Evolutionary conservation across 2,888 invertebrate species (phyloP), one percentile per base, ranked within the genome.

Genomic region (Parthenolecanium corni): DNA sequence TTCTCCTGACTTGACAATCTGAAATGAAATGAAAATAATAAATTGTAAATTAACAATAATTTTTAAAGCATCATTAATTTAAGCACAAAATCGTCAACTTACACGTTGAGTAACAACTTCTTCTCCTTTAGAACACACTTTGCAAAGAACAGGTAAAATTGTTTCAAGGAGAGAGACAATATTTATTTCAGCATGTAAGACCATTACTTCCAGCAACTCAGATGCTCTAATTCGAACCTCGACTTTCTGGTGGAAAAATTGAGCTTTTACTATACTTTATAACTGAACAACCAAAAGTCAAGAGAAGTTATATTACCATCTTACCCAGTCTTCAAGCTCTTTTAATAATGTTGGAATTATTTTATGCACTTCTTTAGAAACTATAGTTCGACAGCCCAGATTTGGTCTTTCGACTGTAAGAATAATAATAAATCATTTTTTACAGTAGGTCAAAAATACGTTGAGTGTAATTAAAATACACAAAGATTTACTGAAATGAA

Each of bases 261-360:
- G n/a, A n/a, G n/a, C n/a, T n/a, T n/a, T n/a, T n/a, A n/a, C n/a
- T n/a, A n/a, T n/a, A n/a, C n/a, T n/a, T n/a, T n/a, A n/a, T n/a
- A n/a, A n/a, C n/a, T n/a, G n/a, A n/a, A n/a, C n/a, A n/a, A n/a
- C 1, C 36, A 46, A 18, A 57, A 23, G 14, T 51, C 25, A 62
- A 53, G 1, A 14, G 18, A 5, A 12, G 46, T 24, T 70, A 70
- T 31, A 83, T 78, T 65, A 79, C 79, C 2, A 77, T 78, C 69
- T 36, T 62, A 85, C 82, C 90, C 90, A 91, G 67, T 89, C 85
- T 1, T 79, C 78, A 69, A 91, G 77, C 72, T 92, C 91, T 71
- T 73, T 76, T 51, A 78, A 74, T 67, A 91, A 77, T 42, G 85
- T 86, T 21, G 82, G 81, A 12, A 87, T 75, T 66, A 91, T 80